Conservation (phyloP, 2,797 vertebrate species). For the Myotis vivesi region DNA sequence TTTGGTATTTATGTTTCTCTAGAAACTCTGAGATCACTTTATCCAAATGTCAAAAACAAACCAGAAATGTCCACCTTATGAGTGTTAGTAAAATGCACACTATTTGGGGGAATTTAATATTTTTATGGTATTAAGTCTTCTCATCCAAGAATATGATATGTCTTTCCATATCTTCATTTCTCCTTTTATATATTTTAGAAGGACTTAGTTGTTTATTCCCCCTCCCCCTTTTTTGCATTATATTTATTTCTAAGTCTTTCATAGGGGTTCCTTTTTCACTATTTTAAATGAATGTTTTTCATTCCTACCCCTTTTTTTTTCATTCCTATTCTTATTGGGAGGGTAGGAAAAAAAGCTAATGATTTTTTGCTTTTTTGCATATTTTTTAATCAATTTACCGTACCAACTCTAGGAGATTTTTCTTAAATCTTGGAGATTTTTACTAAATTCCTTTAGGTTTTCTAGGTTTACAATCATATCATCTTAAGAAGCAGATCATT, state of each 20-base stretch:
- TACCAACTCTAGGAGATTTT: background rate
- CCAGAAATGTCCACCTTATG: background rate
- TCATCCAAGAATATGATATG: background rate
- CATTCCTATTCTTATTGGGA: background rate
- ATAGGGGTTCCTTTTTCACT: background rate
- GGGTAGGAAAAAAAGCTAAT: background rate
- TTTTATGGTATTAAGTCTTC: background rate
- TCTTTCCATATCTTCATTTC: background rate
- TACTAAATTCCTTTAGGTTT: constrained; percentile 44
- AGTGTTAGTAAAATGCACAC: background rate
- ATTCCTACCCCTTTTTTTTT: no score
- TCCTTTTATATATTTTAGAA: background rate
- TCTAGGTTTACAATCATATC: constrained; percentile 12
- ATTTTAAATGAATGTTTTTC: background rate
- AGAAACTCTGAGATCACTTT: background rate
- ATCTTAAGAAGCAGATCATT: background rate
- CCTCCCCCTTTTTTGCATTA: background rate
- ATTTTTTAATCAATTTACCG: background rate
- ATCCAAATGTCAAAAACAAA: background rate
- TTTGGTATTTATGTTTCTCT: constrained; percentile 13
- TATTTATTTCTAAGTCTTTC: background rate
- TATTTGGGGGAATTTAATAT: background rate
- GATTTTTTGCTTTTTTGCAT: background rate
- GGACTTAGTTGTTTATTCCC: background rate
- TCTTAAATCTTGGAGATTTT: background rate